Evolutionary conservation across 2,888 invertebrate genomes (phyloP).

Genomic region (Argynnis bischoffii): DNA sequence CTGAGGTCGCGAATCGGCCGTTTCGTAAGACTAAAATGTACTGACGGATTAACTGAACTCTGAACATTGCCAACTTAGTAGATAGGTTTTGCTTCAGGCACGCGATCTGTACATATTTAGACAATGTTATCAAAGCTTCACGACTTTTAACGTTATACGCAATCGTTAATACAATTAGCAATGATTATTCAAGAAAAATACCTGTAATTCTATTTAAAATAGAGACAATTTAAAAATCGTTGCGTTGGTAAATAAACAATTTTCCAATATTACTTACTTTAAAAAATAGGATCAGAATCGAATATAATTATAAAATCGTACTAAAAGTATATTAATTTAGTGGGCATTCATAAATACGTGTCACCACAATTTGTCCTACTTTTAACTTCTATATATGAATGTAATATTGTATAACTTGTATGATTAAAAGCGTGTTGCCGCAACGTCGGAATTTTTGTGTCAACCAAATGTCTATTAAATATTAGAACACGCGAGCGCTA

Average conservation of each 20-base stretch:
- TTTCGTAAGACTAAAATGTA: constrained; percentile 68
- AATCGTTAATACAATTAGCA: neutral
- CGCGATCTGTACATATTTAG: constrained; percentile 64
- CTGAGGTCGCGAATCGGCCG: constrained; percentile 54
- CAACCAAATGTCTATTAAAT: constrained; percentile 38
- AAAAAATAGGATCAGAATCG: too few species aligned
- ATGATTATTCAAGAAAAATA: neutral
- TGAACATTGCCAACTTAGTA: constrained; percentile 69
- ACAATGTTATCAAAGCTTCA: constrained; percentile 42
- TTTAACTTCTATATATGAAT: neutral
- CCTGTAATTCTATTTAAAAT: neutral
- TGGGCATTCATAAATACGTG: constrained; percentile 4
- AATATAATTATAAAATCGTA: too few species aligned
- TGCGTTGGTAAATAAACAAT: too few species aligned
- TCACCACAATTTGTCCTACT: constrained; percentile 2
- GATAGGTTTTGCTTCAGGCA: constrained; percentile 72
- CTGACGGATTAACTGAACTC: constrained; percentile 66
- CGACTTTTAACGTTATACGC: constrained; percentile 12
- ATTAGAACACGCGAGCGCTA: constrained; percentile 63
- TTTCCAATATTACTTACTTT: too few species aligned
- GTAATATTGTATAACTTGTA: constrained; percentile 6
- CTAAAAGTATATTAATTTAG: too few species aligned
- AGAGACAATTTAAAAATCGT: too few species aligned
- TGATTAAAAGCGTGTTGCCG: constrained; percentile 26
- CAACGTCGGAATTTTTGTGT: constrained; percentile 36